Evolutionary conservation across 2,888 invertebrate species (phyloP), one percentile per base, ranked within the genome.

Genomic region (Tromatobia lineatoria): DNA sequence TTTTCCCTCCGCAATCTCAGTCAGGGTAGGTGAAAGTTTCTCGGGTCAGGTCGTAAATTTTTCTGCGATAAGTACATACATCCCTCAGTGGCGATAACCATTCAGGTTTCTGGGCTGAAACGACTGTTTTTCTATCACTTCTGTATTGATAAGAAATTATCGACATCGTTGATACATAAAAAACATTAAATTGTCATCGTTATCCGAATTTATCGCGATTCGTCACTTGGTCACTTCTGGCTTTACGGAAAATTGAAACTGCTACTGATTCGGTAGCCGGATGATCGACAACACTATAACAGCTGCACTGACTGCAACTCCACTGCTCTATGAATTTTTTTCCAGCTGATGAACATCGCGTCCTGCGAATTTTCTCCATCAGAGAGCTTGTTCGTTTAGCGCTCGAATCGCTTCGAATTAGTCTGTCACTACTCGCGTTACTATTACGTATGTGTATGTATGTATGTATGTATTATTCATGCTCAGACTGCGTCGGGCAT

Each of bases 401-500:
- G 74, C 54, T 70, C 64, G 73, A 80, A 67, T 74, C 61, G 80
- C 59, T 81, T 20, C 67, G 78, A 78, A 78, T 84, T 74, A 84
- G 50, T 74, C 78, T 18, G 7, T 45, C 29, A 29, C 59, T 42
- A 59, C 61, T 64, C 70, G n/a, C 25, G 15, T 61, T 61, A 71
- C 69, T n/a, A 38, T 61, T 61, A 71, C 69, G 11, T 23, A 67
- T 64, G 57, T n/a, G 57, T n/a, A 3, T 10, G 4, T 4, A 52
- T 11, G 11, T 13, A n/a, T 59, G 7, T 57, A 13, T 38, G 34
- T 8, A 38, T 38, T 38, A 38, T 38, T 38, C n/a, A 61, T 1
- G 34, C 59, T 18, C 61, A 18, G 4, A 15, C 8, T n/a, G 61
- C 11, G 38, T 38, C 34, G 15, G 61, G 34, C 29, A 18, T 61